Conservation (phyloP, 2,888 invertebrate genomes). For the Archips crataeganus region DNA sequence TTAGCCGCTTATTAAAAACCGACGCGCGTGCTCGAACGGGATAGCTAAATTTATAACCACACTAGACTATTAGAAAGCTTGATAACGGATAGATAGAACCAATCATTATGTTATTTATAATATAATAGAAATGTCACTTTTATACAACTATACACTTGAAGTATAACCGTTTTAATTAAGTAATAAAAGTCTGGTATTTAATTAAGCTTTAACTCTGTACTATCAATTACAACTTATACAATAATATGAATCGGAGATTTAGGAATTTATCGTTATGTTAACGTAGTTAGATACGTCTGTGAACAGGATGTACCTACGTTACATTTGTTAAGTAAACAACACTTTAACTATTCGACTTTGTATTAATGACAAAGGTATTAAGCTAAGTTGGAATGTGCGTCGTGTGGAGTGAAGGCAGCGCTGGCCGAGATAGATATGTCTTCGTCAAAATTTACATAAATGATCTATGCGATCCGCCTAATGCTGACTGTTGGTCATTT, state of each 20-base stretch:
- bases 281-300: not conserved
- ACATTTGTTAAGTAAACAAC: constrained; percentile 31
- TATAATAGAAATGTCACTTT: not conserved
- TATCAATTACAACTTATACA: not conserved
- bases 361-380: constrained; percentile 68
- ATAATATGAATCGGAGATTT: not conserved
- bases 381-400: constrained; percentile 75
- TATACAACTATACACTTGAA: constrained; percentile 1
- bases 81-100: not conserved
- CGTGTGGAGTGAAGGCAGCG: constrained; percentile 78
- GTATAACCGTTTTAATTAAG: constrained; percentile 1
- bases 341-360: constrained; percentile 60
- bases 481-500: constrained; percentile 81
- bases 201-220: not conserved
- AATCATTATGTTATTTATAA: constrained; percentile 14
- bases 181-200: not conserved
- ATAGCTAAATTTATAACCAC: constrained; percentile 8
- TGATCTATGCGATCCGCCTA: constrained; percentile 85
- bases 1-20: constrained; percentile 3
- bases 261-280: not conserved
- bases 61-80: constrained; percentile 7
- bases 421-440: constrained; percentile 80
- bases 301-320: not conserved
- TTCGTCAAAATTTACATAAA: constrained; percentile 86
- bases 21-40: not conserved